Percentiles rank a stretch among this genome's conserved stretches.
These are phyloP conservation scores for Antennarius maculatus DNA, from an alignment of 2,797 vertebrate species.

Conservation along the genomic window DNA sequence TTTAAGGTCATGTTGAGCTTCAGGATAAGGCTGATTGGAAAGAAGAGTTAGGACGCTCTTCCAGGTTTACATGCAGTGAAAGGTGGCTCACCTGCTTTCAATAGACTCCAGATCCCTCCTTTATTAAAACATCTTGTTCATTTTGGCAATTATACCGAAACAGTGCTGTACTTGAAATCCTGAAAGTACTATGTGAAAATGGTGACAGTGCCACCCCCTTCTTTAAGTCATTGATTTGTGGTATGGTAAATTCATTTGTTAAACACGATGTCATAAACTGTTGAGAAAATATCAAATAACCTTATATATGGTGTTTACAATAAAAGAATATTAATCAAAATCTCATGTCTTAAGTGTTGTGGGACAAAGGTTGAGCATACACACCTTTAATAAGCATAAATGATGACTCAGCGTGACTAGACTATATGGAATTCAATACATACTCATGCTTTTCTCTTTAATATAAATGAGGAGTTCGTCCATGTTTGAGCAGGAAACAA, in stretches of 20 bases:
- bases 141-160: slow-evolving; percentile 9
- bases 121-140: slow-evolving; percentile 33
- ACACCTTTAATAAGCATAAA: too few relatives aligned
- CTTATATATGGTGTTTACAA: too few relatives aligned
- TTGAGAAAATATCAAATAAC: not conserved
- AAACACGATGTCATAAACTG: not conserved
- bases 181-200: slow-evolving; percentile 26
- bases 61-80: slow-evolving; percentile 26
- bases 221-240: slow-evolving; percentile 22
- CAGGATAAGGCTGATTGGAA: slow-evolving; percentile 15
- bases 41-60: slow-evolving; percentile 10
- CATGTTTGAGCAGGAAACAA: too few relatives aligned
- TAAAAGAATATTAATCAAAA: too few relatives aligned
- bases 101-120: slow-evolving; percentile 16
- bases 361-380: too few relatives aligned
- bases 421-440: too few relatives aligned
- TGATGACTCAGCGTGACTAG: too few relatives aligned
- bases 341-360: too few relatives aligned
- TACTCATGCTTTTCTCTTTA: not conserved
- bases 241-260: not conserved
- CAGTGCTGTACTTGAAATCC: slow-evolving; percentile 9
- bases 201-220: slow-evolving; percentile 25
- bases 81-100: slow-evolving; percentile 28
- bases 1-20: slow-evolving; percentile 21
- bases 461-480: not conserved